phyloP scores from a whole-genome alignment of 2,797 vertebrate species.

The Channa striata region DNA sequence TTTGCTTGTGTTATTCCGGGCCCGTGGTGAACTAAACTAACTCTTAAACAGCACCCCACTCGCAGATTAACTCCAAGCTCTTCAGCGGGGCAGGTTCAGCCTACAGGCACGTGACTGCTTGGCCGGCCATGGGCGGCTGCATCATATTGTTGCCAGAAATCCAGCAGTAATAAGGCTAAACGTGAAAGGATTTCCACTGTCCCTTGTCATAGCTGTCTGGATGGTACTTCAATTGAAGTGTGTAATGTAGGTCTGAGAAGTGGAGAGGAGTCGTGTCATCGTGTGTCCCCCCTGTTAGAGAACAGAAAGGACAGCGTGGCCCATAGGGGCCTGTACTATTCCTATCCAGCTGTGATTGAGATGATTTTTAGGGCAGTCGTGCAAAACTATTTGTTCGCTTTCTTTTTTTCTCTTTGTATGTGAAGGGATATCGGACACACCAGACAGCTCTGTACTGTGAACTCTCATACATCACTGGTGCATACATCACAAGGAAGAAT shows the following conservation, averaged over 20 bases:
- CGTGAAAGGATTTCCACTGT: conserved; percentile 33
- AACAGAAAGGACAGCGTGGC: conserved; percentile 23
- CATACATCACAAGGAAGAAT: not conserved
- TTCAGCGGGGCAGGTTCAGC: conserved; percentile 31
- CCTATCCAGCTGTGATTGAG: not conserved
- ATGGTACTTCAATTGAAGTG: conserved; percentile 33
- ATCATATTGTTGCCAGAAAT: conserved; percentile 18
- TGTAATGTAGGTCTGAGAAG: conserved; percentile 30
- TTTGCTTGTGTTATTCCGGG: conserved; percentile 71
- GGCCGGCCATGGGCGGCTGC: conserved; percentile 2
- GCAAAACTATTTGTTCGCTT: conserved; percentile 1
- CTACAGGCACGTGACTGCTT: conserved; percentile 13
- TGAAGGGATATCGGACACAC: not conserved
- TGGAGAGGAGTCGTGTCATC: conserved; percentile 24
- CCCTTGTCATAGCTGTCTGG: conserved; percentile 19
- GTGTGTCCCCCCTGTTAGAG: not conserved
- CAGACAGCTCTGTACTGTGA: not conserved
- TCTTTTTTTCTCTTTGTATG: not conserved
- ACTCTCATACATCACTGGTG: not conserved
- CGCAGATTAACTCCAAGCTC: conserved; percentile 65
- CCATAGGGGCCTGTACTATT: not conserved
- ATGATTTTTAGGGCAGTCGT: conserved; percentile 9
- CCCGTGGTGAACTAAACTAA: conserved; percentile 40
- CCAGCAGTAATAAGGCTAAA: conserved; percentile 37
- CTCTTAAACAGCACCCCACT: conserved; percentile 45